Percentiles rank a stretch among this genome's conserved stretches.
Conservation (phyloP, 2,888 invertebrate genomes). For the Epinotia brunnichana region DNA sequence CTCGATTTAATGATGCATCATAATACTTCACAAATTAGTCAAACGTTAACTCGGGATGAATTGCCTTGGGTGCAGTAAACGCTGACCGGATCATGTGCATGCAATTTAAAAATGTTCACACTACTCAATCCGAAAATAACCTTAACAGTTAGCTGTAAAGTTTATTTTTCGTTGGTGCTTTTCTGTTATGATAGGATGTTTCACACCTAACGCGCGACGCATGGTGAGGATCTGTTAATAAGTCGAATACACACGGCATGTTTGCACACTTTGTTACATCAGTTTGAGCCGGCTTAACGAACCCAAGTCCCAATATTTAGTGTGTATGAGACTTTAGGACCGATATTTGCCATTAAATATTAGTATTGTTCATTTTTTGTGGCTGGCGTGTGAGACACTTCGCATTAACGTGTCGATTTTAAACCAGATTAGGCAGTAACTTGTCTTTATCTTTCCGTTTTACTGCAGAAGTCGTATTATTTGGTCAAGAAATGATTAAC, state of each 20-base stretch:
- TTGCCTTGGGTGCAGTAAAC: slow-evolving; percentile 81
- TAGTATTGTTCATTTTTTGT: slow-evolving; percentile 74
- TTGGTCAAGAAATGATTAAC: background rate
- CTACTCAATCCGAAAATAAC: slow-evolving; percentile 44
- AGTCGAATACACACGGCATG: slow-evolving; percentile 73
- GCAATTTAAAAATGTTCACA: slow-evolving; percentile 61
- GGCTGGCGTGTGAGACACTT: slow-evolving; percentile 67
- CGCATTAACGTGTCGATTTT: slow-evolving; percentile 71
- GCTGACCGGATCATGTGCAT: slow-evolving; percentile 71
- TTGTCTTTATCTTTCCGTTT: slow-evolving; percentile 40
- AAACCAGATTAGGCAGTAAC: slow-evolving; percentile 59
- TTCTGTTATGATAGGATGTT: slow-evolving; percentile 48
- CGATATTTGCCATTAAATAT: slow-evolving; percentile 79
- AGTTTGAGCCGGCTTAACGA: slow-evolving; percentile 78
- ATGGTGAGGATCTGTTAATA: slow-evolving; percentile 79
- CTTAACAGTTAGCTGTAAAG: slow-evolving; percentile 49
- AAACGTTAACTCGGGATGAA: slow-evolving; percentile 78
- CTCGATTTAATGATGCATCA: slow-evolving; percentile 69
- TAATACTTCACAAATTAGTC: slow-evolving; percentile 82
- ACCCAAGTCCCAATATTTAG: slow-evolving; percentile 77
- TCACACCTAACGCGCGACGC: slow-evolving; percentile 45
- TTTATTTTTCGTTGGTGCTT: slow-evolving; percentile 42
- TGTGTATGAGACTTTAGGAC: slow-evolving; percentile 76
- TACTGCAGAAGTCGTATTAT: slow-evolving; percentile 31
- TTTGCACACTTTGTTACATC: slow-evolving; percentile 79